These are phyloP conservation scores for Hexactinellida sp. DNA, from an alignment of 37 sponge, comb jelly and placozoan species.

Conservation along the genomic window DNA sequence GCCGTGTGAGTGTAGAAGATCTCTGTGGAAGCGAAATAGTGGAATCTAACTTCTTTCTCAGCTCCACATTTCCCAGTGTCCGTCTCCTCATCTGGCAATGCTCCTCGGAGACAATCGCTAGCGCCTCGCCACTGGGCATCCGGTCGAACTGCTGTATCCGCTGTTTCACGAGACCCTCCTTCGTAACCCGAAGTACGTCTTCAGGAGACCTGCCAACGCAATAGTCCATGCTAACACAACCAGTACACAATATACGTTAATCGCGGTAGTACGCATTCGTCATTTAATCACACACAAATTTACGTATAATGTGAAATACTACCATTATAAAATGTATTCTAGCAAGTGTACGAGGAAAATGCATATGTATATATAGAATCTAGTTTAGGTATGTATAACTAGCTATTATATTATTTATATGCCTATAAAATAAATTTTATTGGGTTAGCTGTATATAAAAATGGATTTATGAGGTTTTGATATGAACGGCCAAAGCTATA, in stretches of 20 bases:
- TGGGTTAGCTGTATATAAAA: neutral
- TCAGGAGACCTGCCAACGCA: conserved; percentile 6
- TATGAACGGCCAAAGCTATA: neutral
- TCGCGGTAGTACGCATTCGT: no score
- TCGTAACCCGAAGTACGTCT: neutral
- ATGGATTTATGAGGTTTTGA: neutral
- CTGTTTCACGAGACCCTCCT: neutral
- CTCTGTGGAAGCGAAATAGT: neutral
- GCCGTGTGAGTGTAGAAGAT: neutral
- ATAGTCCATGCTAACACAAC: conserved; percentile 2
- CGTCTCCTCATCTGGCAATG: neutral
- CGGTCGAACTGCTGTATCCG: neutral
- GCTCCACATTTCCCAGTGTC: neutral
- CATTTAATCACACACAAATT: no score
- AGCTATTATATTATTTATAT: neutral
- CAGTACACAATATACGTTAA: no score
- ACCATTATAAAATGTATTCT: no score
- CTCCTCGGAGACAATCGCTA: neutral
- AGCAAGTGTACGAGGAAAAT: no score
- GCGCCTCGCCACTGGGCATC: neutral
- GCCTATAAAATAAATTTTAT: neutral
- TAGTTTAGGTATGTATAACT: neutral
- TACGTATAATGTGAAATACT: no score
- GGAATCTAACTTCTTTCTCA: neutral
- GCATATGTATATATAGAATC: no score